Evolutionary conservation across 2,113 vertebrate genomes (phyloP).

Genomic region (Corapipo altera): DNA sequence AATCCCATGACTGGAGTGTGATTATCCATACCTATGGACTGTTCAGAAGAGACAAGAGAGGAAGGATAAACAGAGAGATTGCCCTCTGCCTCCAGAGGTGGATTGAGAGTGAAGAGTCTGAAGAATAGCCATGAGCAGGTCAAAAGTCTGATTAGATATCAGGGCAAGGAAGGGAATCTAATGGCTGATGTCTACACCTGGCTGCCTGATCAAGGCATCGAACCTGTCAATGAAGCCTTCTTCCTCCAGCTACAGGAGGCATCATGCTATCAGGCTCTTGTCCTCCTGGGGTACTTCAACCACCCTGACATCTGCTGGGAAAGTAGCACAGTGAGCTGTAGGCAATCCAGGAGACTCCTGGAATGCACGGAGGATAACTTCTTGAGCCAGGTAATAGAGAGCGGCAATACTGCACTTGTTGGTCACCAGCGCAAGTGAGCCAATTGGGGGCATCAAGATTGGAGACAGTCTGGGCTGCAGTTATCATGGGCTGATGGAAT

Average conservation of each 20-base stretch:
- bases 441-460: neutral
- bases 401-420: accelerated
- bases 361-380: neutral
- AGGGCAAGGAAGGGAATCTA: neutral
- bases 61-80: neutral
- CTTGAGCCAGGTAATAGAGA: neutral
- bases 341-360: neutral
- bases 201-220: neutral
- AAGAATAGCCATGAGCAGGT: neutral
- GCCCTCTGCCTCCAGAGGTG: neutral
- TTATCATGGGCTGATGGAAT: neutral
- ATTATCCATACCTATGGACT: accelerated
- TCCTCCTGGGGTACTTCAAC: neutral
- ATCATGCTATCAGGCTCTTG: accelerated
- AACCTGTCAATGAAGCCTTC: neutral
- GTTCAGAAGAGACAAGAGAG: neutral
- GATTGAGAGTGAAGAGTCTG: neutral
- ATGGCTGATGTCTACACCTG: neutral
- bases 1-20: neutral
- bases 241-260: neutral
- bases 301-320: neutral
- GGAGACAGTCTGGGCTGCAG: neutral
- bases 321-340: neutral
- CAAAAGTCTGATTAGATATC: neutral
- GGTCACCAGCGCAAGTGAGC: neutral